Base-by-base conservation (phyloP, 2,888 invertebrate genomes). In the Aleiodes testaceus region DNA sequence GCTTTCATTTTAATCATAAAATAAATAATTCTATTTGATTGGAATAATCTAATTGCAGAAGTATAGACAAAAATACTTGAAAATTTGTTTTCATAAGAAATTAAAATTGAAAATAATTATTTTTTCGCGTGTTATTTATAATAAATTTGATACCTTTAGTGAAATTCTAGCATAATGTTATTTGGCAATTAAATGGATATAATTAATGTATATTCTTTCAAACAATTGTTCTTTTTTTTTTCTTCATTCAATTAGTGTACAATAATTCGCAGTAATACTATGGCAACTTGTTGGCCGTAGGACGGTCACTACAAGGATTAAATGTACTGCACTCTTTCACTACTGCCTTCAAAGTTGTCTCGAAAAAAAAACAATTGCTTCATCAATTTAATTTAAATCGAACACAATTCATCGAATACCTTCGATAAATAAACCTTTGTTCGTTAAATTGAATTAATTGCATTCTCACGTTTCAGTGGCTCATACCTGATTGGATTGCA, bases 231-330 rank as follows among this genome's bases (percentile, higher is more conserved):
- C 36, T 16, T 36, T 63, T 61, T 70, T 50, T 22, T 65, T 73
- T 49, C 59, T n/a, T 63, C 26, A 52, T 66, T 52, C 65, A 63
- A 42, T 65, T 59, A 65, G 66, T 69, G 53, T 70, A 49, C 65
- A 70, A 67, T 53, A 52, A 69, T 72, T 70, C 72, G 22, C 63
- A 64, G 55, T 55, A 67, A 71, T 61, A 69, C 52, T 72, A 74
- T 71, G 68, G 72, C 71, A 70, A 69, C 70, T 71, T 68, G 64
- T 70, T 36, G 65, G 65, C 66, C 55, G 66, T 70, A 67, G 64
- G 14, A 65, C 45, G 49, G 50, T 65, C 14, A 18, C 18, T 45
- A 44, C 11, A 44, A 9, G 47, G 26, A 61, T 20, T 50, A 53
- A n/a, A 9, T 64, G n/a, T 52, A 63, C 61, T 63, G 45, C 50